Percentiles rank a stretch among this genome's conserved stretches.
phyloP scores from a whole-genome alignment of 2,797 vertebrate genomes.

The Sibirionetta formosa region DNA sequence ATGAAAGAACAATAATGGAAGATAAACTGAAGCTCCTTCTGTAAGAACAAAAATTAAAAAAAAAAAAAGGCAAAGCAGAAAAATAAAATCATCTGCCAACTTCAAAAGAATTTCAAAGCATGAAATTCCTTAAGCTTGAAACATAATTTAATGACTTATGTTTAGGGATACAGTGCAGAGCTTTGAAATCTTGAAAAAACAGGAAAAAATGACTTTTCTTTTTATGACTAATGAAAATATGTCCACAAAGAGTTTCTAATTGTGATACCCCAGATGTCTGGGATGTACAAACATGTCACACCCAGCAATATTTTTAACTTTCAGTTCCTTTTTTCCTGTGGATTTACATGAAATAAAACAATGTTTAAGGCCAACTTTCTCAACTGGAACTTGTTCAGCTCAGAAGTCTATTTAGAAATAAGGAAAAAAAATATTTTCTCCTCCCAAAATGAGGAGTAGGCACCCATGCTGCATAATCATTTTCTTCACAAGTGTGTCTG shows the following conservation, averaged over 20 bases:
- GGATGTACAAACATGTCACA: background rate
- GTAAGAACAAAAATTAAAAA: background rate
- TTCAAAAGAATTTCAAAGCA: slow-evolving; percentile 48
- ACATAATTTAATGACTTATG: slow-evolving; percentile 23
- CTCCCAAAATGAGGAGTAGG: background rate
- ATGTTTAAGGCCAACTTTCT: background rate
- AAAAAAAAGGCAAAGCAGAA: background rate
- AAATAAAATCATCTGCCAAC: slow-evolving; percentile 13
- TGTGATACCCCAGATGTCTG: background rate
- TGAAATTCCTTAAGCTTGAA: slow-evolving; percentile 39
- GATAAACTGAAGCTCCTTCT: background rate
- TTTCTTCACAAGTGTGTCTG: background rate
- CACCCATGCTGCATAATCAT: background rate
- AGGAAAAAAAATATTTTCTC: background rate
- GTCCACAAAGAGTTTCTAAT: background rate
- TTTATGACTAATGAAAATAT: slow-evolving; percentile 38
- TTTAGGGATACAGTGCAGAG: background rate
- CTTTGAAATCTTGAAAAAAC: slow-evolving; percentile 57
- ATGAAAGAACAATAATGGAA: background rate
- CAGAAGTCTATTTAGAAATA: background rate
- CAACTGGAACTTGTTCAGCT: background rate
- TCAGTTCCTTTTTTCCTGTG: background rate
- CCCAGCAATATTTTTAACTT: background rate
- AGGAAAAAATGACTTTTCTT: background rate
- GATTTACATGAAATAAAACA: background rate